phyloP scores from a whole-genome alignment of 2,797 vertebrate species.

The Manis pentadactyla region DNA sequence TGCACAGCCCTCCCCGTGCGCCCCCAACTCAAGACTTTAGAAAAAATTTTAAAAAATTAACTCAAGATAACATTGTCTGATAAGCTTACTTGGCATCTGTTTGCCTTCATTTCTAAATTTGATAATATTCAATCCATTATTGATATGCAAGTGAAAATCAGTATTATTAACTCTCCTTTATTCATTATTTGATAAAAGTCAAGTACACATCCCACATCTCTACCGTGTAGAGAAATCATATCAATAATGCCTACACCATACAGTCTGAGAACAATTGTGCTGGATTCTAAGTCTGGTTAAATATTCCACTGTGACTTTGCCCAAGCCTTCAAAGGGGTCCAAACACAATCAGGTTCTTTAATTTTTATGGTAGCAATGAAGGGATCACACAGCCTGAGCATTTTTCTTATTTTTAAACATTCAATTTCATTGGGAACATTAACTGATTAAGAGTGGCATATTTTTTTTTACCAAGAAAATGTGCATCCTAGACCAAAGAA shows the following conservation, averaged over 20 bases:
- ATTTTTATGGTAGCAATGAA: slow-evolving; percentile 58
- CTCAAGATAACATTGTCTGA: background rate
- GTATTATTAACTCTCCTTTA: background rate
- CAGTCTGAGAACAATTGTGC: background rate
- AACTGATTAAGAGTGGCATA: slow-evolving; percentile 11
- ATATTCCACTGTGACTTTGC: slow-evolving; percentile 64
- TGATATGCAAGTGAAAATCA: background rate
- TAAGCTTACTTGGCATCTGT: background rate
- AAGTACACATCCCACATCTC: background rate
- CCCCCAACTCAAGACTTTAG: background rate
- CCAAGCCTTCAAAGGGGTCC: slow-evolving; percentile 12
- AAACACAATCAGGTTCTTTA: slow-evolving; percentile 59
- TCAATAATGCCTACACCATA: slow-evolving; percentile 19
- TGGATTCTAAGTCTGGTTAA: slow-evolving; percentile 43
- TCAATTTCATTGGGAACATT: slow-evolving; percentile 15
- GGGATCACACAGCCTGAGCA: background rate
- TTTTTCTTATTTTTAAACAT: slow-evolving; percentile 43
- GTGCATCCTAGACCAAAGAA: slow-evolving; percentile 63
- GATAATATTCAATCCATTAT: background rate
- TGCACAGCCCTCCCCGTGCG: no score
- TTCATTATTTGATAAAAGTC: slow-evolving; percentile 36
- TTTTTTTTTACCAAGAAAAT: slow-evolving; percentile 38
- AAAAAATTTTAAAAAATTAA: background rate
- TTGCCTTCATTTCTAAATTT: background rate
- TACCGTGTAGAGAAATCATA: slow-evolving; percentile 17